Evolutionary conservation across 2,888 invertebrate genomes (phyloP).

Genomic region (Balanococcus diminutus): DNA sequence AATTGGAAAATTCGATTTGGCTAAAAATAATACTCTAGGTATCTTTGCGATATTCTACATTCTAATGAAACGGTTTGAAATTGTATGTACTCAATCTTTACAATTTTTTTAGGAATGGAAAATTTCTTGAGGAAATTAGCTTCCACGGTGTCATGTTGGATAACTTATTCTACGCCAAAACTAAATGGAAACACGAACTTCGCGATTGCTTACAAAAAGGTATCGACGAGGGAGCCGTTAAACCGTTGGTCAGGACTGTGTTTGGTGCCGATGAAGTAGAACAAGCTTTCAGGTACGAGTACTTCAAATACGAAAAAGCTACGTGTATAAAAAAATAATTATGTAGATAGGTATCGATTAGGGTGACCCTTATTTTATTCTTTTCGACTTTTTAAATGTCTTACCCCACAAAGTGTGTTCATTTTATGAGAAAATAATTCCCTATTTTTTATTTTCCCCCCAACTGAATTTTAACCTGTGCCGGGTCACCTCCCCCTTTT

Average conservation of each 20-base stretch:
- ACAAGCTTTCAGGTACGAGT: constrained; percentile 70
- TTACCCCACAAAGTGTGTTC: too few relatives aligned
- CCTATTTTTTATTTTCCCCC: too few relatives aligned
- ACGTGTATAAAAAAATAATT: too few relatives aligned
- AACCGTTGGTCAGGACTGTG: constrained; percentile 71
- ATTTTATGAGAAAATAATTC: too few relatives aligned
- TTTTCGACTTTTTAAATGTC: too few relatives aligned
- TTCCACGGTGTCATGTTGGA: constrained; percentile 83
- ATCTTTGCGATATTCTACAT: constrained; percentile 60
- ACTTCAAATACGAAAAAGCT: too few relatives aligned
- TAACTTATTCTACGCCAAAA: constrained; percentile 66
- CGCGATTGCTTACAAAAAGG: constrained; percentile 69
- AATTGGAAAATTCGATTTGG: constrained; percentile 84
- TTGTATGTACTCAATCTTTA: neutral
- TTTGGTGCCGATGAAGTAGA: constrained; percentile 73
- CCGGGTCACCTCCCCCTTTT: too few relatives aligned
- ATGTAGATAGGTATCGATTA: too few relatives aligned
- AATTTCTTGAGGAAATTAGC: constrained; percentile 72
- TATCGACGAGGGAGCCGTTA: constrained; percentile 70
- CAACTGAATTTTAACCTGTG: too few relatives aligned
- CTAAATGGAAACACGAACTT: constrained; percentile 66
- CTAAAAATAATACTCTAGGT: constrained; percentile 69
- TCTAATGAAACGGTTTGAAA: neutral
- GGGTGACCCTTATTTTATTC: too few relatives aligned
- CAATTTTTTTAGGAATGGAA: constrained; percentile 64